Conservation (phyloP, 2,888 invertebrate genomes). For the Coecobrya sp. region DNA sequence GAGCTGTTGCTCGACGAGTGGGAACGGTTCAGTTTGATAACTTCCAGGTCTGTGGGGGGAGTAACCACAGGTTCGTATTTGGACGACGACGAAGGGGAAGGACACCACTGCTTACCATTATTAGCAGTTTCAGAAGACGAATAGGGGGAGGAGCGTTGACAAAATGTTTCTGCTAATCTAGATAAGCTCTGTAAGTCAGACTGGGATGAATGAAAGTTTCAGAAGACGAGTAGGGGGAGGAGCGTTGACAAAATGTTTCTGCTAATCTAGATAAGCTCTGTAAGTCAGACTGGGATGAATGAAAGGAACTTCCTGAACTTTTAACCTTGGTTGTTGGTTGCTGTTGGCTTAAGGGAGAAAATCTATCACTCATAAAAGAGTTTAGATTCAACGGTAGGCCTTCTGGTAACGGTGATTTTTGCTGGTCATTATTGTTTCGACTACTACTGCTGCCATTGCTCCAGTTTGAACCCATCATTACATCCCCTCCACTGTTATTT, state of each 20-base stretch:
- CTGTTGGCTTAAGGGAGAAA: neutral
- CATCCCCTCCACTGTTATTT: slow-evolving; percentile 84
- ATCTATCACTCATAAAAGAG: slow-evolving; percentile 30
- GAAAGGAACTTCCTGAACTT: neutral
- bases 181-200: slow-evolving; percentile 75
- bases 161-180: slow-evolving; percentile 68
- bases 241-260: slow-evolving; percentile 64
- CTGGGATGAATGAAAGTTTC: slow-evolving; percentile 28
- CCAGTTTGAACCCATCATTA: slow-evolving; percentile 75
- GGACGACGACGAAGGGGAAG: slow-evolving; percentile 13
- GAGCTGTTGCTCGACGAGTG: slow-evolving; percentile 66
- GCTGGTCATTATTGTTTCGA: neutral
- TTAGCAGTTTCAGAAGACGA: neutral
- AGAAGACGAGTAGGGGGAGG: slow-evolving; percentile 37
- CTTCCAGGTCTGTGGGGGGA: slow-evolving; percentile 61
- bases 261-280: slow-evolving; percentile 75
- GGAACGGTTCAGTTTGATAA: slow-evolving; percentile 54
- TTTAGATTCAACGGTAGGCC: neutral
- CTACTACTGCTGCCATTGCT: slow-evolving; percentile 14
- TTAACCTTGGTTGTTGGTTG: slow-evolving; percentile 7
- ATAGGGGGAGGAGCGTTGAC: slow-evolving; percentile 47
- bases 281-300: slow-evolving; percentile 63
- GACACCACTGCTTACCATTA: slow-evolving; percentile 55
- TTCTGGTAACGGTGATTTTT: neutral
- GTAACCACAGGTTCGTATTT: neutral